Evolutionary conservation across 2,797 vertebrate species (phyloP), one percentile per base, ranked within the genome.

Genomic region (Sciurus vulgaris): DNA sequence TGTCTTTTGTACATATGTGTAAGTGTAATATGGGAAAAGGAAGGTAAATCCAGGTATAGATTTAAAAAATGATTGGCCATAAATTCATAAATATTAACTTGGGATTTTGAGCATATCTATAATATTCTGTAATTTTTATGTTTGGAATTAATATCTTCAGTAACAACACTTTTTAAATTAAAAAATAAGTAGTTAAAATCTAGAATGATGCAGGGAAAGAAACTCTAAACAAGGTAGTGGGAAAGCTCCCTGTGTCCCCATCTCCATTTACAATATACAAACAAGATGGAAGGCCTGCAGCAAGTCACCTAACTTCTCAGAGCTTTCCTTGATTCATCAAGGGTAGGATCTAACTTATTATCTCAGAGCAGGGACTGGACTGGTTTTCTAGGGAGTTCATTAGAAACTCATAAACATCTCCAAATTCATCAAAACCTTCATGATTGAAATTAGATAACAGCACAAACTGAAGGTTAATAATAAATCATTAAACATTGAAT

Each of bases 401-500:
- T 63, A 49, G 14, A 91, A 54, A 7, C 10, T 86, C 18, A 92
- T 24, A 70, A 93, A 72, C 17, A 83, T 79, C 5, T 76, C n/a
- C 74, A 94, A 88, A 92, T 76, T 92, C 44, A 73, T 88, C 51
- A 54, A 47, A 76, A 41, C 0, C 69, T 81, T 78, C 5, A 28
- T n/a, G 54, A 88, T 56, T 88, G 38, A 93, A 81, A 94, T 92
- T 92, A 90, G 41, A 78, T 59, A 81, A 91, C 28, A 82, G 49
- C 41, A 89, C 47, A 87, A 65, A 74, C 0, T 56, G 33, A 89
- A 54, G 3, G 79, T 49, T 84, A 76, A 54, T 28, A 73, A 91
- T 33, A 78, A 91, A 49, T 41, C 87, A 92, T 41, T 93, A 61
- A 30, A 26, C 20, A 70, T 15, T 74, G 26, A 72, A 91, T 63